Evolutionary conservation across 2,797 vertebrate species (phyloP), one percentile per base, ranked within the genome.

Genomic region (Sebastes nivosus): DNA sequence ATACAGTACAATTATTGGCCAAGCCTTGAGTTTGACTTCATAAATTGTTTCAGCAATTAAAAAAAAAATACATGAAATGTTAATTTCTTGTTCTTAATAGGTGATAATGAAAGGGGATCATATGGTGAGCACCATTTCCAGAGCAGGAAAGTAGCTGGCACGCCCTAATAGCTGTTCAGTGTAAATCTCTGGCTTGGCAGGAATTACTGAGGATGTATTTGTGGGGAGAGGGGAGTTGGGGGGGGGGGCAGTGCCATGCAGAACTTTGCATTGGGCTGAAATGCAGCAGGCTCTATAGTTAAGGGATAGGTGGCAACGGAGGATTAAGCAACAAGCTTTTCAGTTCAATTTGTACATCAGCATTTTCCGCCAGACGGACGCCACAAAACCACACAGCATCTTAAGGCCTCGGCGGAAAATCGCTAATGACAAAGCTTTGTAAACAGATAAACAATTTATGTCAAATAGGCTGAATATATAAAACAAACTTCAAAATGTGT

Each of bases 261-360:
- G 79, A 94, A 93, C 88, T 94, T 93, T 91, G 87, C 89, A 87
- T 87, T 77, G 78, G 88, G 91, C 91, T 92, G 85, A 94, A 90
- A 89, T 80, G 75, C 76, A 89, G 81, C 88, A 74, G 86, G 73
- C 89, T 79, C 75, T 65, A 82, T 92, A 92, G 94, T 94, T 92
- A 88, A 89, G 91, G 93, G 89, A 95, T 92, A 94, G 95, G 93
- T 95, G 92, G 93, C 93, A 86, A 91, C 90, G 88, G 91, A 89
- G 93, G 95, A 96, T 96, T 96, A 96, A 93, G 83, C 88, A 92
- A 92, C 93, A 96, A 95, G 95, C 94, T 85, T 95, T 96, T 96
- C 95, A 95, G 66, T 95, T 94, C 93, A 93, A 96, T 96, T 96
- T 96, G 94, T 95, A 95, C 95, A 94, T 96, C 95, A 96, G 95